Percentiles rank a stretch among this genome's conserved stretches.
These are phyloP conservation scores for Platynereis dumerilii DNA, from an alignment of 2,888 invertebrate genomes.

Conservation along the genomic window DNA sequence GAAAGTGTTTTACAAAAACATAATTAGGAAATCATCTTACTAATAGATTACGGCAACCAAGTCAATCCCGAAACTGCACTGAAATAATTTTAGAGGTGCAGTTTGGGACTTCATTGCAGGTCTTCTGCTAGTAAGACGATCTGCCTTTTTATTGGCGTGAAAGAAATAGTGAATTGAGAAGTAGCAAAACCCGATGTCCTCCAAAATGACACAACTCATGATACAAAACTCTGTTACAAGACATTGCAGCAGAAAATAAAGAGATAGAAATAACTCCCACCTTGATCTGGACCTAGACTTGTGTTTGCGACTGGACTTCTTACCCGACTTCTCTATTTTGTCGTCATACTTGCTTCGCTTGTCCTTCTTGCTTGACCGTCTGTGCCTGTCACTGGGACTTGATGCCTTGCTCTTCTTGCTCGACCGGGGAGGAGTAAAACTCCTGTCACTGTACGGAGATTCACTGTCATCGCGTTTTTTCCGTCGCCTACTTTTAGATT, in stretches of 20 bases:
- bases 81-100: too few species aligned
- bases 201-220: too few species aligned
- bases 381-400: slow-evolving; percentile 7
- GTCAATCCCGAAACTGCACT: too few species aligned
- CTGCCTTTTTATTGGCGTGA: too few species aligned
- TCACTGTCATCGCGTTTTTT: slow-evolving; percentile 16
- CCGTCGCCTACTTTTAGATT: slow-evolving; percentile 14
- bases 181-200: too few species aligned
- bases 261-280: slow-evolving; percentile 40
- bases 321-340: slow-evolving; percentile 47
- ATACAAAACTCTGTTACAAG: not conserved
- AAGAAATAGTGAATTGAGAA: too few species aligned
- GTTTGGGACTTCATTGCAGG: too few species aligned
- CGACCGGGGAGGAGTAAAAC: slow-evolving; percentile 2
- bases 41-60: too few species aligned
- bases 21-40: too few species aligned
- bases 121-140: too few species aligned
- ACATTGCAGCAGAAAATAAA: slow-evolving; percentile 3
- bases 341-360: slow-evolving; percentile 17
- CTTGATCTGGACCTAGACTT: slow-evolving; percentile 58
- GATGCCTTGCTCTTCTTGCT: slow-evolving; percentile 4
- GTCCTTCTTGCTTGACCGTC: slow-evolving; percentile 11
- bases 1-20: too few species aligned
- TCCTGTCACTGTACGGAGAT: slow-evolving; percentile 4
- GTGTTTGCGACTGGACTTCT: slow-evolving; percentile 61